Evolutionary conservation across 2,797 vertebrate genomes (phyloP), one percentile per base, ranked within the genome.

Genomic region (Mus caroli): DNA sequence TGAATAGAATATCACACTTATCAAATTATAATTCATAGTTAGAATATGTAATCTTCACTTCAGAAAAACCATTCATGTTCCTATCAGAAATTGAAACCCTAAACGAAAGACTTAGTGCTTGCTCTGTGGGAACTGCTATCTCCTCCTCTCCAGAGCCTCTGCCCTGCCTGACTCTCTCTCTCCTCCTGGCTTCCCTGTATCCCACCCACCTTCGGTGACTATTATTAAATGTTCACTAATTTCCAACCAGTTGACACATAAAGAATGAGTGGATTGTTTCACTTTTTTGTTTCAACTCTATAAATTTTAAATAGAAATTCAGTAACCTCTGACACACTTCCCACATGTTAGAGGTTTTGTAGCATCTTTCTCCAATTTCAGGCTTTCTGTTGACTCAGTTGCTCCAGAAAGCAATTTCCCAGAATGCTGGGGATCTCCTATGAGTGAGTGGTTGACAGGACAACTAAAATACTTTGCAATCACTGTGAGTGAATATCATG

Each of bases 31-130:
- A 80, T 78, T 73, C 56, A 34, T 79, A 71, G 37, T 37, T 86
- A 20, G 58, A 94, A 85, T 90, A 60, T 64, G 1, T 58, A 78
- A 71, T 76, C 52, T 96, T 93, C 84, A 46, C n/a, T 90, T 94
- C 40, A 91, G 64, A 77, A 95, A 94, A 46, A 13, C 17, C 43
- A 19, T 60, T 80, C 28, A 11, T 40, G 37, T 90, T 78, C 26
- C 22, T 62, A 17, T 31, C 85, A 28, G 46, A 71, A 94, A 76
- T 46, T 52, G 34, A 95, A 78, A 6, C 76, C 50, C 54, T 75
- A 37, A 77, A 82, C 76, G 75, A 60, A 84, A 54, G 31, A 24
- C 88, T 79, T 88, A 4, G 43, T 46, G 60, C 84, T 73, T 94
- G 13, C 73, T 31, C 15, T 82, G 43, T 78, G n/a, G 46, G 76